Conservation (phyloP, 2,797 vertebrate species). For the Eleutherodactylus coqui region DNA sequence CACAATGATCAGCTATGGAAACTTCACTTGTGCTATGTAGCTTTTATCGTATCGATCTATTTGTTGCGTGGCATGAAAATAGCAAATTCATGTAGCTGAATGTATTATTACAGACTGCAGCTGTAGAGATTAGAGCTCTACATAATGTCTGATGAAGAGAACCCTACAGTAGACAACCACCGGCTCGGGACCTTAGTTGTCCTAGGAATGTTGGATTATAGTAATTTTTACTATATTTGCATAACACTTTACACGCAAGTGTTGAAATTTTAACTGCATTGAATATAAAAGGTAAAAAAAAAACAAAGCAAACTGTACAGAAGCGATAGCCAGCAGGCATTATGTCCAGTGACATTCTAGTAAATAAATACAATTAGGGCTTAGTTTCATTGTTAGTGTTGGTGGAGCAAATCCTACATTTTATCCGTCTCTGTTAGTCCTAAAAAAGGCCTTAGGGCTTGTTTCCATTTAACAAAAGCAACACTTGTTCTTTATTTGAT, state of each 20-base stretch:
- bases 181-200: background rate
- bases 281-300: background rate
- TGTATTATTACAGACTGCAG: background rate
- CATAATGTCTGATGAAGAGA: background rate
- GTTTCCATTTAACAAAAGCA: constrained; percentile 47
- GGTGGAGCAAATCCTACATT: background rate
- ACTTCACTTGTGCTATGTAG: no score
- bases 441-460: constrained; percentile 17
- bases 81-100: background rate
- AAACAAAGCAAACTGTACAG: background rate
- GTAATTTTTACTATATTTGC: background rate
- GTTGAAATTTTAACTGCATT: no score
- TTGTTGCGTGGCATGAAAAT: background rate
- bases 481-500: constrained; percentile 42
- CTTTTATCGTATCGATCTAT: background rate
- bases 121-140: background rate
- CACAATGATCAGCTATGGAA: no score
- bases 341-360: constrained; percentile 13
- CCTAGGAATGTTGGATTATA: background rate
- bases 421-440: constrained; percentile 7
- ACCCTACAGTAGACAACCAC: background rate
- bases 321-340: constrained; percentile 1
- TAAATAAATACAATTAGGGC: constrained; percentile 1
- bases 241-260: background rate
- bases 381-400: background rate